phyloP scores from a whole-genome alignment of 1,140 invertebrate species.

The Lanistes nyassanus region DNA sequence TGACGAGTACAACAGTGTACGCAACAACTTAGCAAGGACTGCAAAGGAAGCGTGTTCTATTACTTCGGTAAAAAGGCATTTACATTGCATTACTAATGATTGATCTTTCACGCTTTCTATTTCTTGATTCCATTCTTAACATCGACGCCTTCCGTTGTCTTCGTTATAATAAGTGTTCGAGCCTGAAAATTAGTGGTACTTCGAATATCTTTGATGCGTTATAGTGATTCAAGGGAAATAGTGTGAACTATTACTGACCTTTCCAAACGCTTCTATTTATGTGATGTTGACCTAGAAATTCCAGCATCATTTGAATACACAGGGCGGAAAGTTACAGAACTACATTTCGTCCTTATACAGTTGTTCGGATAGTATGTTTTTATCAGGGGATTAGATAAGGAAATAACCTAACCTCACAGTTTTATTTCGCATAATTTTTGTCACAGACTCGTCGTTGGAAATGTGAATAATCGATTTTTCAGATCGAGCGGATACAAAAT shows the following conservation, averaged over 20 bases:
- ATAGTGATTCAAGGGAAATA: too few species aligned
- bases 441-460: background rate
- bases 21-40: too few species aligned
- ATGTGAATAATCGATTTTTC: background rate
- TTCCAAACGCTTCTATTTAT: too few species aligned
- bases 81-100: background rate
- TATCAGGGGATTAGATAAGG: background rate
- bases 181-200: background rate
- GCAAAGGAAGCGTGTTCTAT: too few species aligned
- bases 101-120: background rate
- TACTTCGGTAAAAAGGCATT: background rate
- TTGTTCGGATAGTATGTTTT: background rate
- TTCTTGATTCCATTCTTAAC: background rate
- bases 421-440: background rate
- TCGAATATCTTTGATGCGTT: too few species aligned
- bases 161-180: background rate
- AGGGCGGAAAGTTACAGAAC: too few species aligned
- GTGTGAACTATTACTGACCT: too few species aligned
- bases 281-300: too few species aligned
- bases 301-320: too few species aligned
- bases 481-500: conserved; percentile 56
- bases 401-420: background rate
- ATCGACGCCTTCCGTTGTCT: background rate
- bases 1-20: too few species aligned
- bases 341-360: background rate